phyloP scores from a whole-genome alignment of 2,888 invertebrate genomes.

The Gortyna flavago region DNA sequence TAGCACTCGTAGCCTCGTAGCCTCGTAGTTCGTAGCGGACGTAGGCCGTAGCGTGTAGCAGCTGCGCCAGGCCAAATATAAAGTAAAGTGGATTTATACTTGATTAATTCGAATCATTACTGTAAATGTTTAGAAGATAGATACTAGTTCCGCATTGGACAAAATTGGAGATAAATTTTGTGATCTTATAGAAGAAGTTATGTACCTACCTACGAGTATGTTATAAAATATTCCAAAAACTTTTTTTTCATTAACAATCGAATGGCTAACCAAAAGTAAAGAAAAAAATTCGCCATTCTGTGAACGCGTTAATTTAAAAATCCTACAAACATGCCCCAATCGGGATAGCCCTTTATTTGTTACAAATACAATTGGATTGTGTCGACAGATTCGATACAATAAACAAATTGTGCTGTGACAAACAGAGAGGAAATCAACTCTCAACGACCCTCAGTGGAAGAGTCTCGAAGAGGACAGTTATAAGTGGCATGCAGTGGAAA shows the following conservation, averaged over 20 bases:
- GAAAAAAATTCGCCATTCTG: slow-evolving; percentile 4
- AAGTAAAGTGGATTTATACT: slow-evolving; percentile 36
- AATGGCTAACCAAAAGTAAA: not conserved
- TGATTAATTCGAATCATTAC: slow-evolving; percentile 24
- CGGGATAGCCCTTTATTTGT: slow-evolving; percentile 42
- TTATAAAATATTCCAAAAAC: not conserved
- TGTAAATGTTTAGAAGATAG: slow-evolving; percentile 4
- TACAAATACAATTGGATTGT: slow-evolving; percentile 34
- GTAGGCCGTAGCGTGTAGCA: slow-evolving; percentile 51
- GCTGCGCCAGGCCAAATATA: slow-evolving; percentile 45
- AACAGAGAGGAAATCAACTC: slow-evolving; percentile 56
- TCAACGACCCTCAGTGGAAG: slow-evolving; percentile 35
- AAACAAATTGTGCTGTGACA: slow-evolving; percentile 49
- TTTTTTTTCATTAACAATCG: not conserved
- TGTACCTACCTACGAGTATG: too few relatives aligned
- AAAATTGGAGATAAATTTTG: not conserved
- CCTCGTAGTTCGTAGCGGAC: slow-evolving; percentile 48
- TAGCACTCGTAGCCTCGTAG: slow-evolving; percentile 59
- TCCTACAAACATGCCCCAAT: slow-evolving; percentile 6
- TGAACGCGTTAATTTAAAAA: slow-evolving; percentile 21
- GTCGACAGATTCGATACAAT: slow-evolving; percentile 29
- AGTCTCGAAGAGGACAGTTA: slow-evolving; percentile 15
- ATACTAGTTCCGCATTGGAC: not conserved
- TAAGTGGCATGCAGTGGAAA: slow-evolving; percentile 27
- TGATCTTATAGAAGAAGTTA: not conserved